These are phyloP conservation scores for Mycetomoellerius zeteki DNA, from an alignment of 1,140 invertebrate genomes.

Conservation along the genomic window DNA sequence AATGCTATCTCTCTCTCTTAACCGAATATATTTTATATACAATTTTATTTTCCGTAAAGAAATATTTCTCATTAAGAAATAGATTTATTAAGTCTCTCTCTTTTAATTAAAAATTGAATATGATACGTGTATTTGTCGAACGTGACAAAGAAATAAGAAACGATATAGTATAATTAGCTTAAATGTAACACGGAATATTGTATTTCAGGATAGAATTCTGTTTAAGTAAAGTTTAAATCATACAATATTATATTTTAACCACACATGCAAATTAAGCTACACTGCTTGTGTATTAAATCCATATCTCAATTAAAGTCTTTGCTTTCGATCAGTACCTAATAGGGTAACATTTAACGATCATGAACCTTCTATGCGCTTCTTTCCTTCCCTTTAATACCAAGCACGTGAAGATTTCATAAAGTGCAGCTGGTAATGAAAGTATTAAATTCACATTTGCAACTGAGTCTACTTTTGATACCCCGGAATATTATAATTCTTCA, in stretches of 20 bases:
- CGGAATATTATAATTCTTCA: slow-evolving; percentile 49
- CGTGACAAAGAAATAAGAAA: background rate
- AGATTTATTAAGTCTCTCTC: background rate
- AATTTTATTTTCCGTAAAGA: background rate
- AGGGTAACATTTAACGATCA: slow-evolving; percentile 23
- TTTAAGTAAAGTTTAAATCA: background rate
- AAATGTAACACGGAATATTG: background rate
- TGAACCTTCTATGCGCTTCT: background rate
- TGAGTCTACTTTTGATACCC: slow-evolving; percentile 14
- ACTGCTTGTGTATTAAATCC: slow-evolving; percentile 18
- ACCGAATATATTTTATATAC: background rate
- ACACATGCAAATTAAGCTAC: background rate
- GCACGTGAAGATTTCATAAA: slow-evolving; percentile 42
- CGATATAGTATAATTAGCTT: background rate
- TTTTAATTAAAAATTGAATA: slow-evolving; percentile 11
- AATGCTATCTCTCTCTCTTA: too few relatives aligned
- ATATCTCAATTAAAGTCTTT: slow-evolving; percentile 43
- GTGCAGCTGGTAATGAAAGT: slow-evolving; percentile 35
- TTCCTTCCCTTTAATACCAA: slow-evolving; percentile 22
- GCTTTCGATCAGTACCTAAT: slow-evolving; percentile 50
- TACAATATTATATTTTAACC: background rate
- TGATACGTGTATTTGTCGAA: background rate
- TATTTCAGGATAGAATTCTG: background rate
- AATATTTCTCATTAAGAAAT: slow-evolving; percentile 7
- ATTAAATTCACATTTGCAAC: slow-evolving; percentile 50